Base-by-base conservation (phyloP, 2,888 invertebrate genomes). In the Lepidochitona cinerea region DNA sequence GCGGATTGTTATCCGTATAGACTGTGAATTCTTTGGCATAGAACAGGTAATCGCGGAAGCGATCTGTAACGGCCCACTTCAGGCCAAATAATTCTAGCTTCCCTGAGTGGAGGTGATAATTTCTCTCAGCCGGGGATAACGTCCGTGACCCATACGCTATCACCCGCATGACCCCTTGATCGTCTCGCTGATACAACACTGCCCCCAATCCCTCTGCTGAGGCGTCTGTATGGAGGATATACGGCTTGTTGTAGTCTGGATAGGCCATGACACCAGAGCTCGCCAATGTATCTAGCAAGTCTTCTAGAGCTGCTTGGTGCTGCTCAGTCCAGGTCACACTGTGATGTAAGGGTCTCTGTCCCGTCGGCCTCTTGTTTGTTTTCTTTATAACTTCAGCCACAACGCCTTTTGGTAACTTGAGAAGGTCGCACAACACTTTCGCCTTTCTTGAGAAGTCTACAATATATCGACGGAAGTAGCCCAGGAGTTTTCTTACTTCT, bases 171-270 rank as follows among this genome's bases (percentile, higher is more conserved):
- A 29, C n/a, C 3, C 74, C 75, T 49, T 72, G 23, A n/a, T 29
- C 18, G 14, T 14, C 65, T 18, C 6, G 23, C 26, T 81, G 79
- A 32, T 49, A 68, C 26, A 78, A 33, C 7, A 89, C 87, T 1
- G 89, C 87, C 49, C 85, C 86, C 49, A 87, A n/a, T 2, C 68
- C 68, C 14, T 71, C 69, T 26, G 81, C 83, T 12, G 85, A 87
- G 0, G 90, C 91, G 80, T 91, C 90, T 14, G n/a, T 37, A 36
- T 66, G 66, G 14, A 33, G n/a, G 9, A 37, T 1, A 33, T 35
- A 66, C 26, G 66, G 66, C n/a, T 66, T 37, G 1, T 37, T 29
- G 26, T n/a, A 68, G 37, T 68, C 23, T 29, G 68, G 68, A 41
- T 68, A 68, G 1, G 23, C 29, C 29, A 68, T 26, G 23, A 78